Evolutionary conservation across 2,888 invertebrate species (phyloP).

Genomic region (Calameuta idolon): DNA sequence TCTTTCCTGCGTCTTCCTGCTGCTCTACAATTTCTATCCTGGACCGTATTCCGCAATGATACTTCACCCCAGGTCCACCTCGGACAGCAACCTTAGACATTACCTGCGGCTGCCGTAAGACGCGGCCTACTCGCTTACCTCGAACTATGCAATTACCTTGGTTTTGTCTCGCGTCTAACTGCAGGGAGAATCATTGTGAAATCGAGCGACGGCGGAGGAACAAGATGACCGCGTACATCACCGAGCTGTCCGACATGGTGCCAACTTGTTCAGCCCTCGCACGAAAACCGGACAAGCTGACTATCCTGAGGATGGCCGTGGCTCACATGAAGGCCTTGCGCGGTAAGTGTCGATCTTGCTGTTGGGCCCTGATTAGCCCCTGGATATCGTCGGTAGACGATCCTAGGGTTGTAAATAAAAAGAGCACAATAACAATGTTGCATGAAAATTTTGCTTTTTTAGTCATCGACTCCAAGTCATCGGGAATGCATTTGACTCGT

Average conservation of each 20-base stretch:
- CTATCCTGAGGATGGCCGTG: constrained; percentile 98
- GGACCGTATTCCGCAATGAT: not conserved
- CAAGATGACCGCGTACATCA: constrained; percentile 99
- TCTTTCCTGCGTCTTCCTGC: not conserved
- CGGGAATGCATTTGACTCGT: not conserved
- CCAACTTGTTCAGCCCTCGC: constrained; percentile 98
- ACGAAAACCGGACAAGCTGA: constrained; percentile 98
- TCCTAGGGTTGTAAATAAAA: not conserved
- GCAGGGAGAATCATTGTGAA: constrained; percentile 98
- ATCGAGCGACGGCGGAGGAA: constrained; percentile 97
- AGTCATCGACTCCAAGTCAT: not conserved
- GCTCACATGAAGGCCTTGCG: constrained; percentile 98
- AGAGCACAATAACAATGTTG: not conserved
- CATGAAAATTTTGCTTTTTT: not conserved
- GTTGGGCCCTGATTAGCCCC: not conserved
- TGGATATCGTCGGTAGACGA: not conserved
- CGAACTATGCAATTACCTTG: constrained; percentile 56
- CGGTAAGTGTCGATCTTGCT: constrained; percentile 71
- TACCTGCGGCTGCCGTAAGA: not conserved
- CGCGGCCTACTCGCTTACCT: constrained; percentile 15
- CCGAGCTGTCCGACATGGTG: constrained; percentile 99
- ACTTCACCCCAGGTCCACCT: not conserved
- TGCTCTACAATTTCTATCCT: not conserved
- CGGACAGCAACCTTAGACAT: not conserved
- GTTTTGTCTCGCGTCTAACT: constrained; percentile 66